Conservation (phyloP, 2,797 vertebrate genomes). For the Loris lydekkerianus region DNA sequence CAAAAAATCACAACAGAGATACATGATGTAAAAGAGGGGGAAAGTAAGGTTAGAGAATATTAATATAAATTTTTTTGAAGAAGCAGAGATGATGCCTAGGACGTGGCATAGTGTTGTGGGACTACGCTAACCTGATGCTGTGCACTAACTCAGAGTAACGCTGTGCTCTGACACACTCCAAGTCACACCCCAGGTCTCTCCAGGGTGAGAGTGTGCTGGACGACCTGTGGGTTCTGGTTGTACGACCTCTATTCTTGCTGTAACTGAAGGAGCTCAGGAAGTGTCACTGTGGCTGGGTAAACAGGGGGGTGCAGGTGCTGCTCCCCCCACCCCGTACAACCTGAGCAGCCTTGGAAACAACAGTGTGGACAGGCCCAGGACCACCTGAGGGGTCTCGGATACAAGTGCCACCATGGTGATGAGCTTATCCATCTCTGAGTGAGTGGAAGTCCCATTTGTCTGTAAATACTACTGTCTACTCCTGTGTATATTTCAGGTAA, state of each 20-base stretch:
- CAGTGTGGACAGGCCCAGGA: background rate
- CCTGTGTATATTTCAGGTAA: too few species aligned
- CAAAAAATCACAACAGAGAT: background rate
- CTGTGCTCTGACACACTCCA: background rate
- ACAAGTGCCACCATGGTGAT: background rate
- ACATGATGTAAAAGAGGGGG: background rate
- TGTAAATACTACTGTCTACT: background rate
- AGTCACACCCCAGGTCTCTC: rapidly evolving
- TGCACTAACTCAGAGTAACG: background rate
- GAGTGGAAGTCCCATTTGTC: too few species aligned
- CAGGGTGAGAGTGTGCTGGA: too few species aligned
- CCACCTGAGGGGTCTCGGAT: background rate
- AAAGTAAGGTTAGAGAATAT: background rate
- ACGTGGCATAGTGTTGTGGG: background rate
- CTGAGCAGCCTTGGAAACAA: background rate
- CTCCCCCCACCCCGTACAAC: too few species aligned
- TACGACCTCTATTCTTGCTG: background rate
- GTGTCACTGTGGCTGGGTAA: background rate
- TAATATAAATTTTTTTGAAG: background rate
- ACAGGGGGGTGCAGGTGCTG: background rate
- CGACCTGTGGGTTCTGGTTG: too few species aligned
- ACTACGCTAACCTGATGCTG: too few species aligned
- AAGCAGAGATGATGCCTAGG: too few species aligned
- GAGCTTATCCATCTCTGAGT: background rate
- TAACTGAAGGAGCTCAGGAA: background rate